Evolutionary conservation across 2,888 invertebrate genomes (phyloP), one percentile per base, ranked within the genome.

Genomic region (Lamellibrachia satsuma): DNA sequence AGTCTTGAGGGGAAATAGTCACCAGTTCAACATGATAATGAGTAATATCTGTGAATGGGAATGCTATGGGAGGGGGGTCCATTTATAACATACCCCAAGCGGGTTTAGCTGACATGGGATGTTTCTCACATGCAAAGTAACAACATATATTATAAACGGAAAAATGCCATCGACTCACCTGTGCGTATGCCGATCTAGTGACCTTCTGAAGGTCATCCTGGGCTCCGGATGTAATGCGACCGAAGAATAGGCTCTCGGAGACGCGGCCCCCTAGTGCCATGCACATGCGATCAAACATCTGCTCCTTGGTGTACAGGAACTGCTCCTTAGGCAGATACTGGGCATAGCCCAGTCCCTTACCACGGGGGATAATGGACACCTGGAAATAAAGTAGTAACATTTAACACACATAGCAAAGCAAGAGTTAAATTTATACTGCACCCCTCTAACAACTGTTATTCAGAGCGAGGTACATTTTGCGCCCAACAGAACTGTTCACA

Each of bases 271-370:
- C 99, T 2, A 99, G 97, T 0, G 99, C 98, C 99, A 99, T 99
- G 96, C 99, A 99, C 99, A 99, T 99, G 95, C 99, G 97, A 96
- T 99, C 99, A 94, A 99, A 98, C 4, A 99, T 97, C 96, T 96
- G 99, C 96, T 99, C 99, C 96, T 98, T 98, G 93, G 99, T 98
- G 96, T 99, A 98, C 92, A 99, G 97, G 97, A 98, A 99, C 96
- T 99, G 99, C 97, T 99, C 99, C 97, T 98, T 99, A 0, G 99
- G 99, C 95, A 99, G 97, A 97, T 99, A 99, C 96, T 99, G 99
- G 0, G 99, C 99, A 96, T 99, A 99, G 8, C 99, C 99, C 92
- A 99, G 97, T 52, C 99, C 99, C 97, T 99, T 99, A 52, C 99
- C 99, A 95, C 99, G 97, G 0, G 99, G 99, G 95, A 99, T 99